Evolutionary conservation across 2,888 invertebrate genomes (phyloP), one percentile per base, ranked within the genome.

Genomic region (Schizaphis graminum): DNA sequence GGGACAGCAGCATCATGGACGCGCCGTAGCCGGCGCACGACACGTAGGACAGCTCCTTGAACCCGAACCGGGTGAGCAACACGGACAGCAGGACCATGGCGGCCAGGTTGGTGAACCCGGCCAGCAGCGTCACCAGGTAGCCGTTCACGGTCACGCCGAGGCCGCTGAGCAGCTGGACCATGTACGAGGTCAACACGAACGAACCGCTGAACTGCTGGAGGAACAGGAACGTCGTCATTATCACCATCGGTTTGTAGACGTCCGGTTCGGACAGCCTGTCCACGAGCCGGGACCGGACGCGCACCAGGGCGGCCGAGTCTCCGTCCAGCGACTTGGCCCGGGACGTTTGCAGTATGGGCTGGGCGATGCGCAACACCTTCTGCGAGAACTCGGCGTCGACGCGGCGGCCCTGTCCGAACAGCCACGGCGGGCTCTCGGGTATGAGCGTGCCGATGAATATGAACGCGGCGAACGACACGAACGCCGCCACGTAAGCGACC

Each of bases 161-260:
- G 92, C 61, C 61, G 24, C 56, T 44, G 13, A 95, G 96, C 0
- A 97, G 96, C 95, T 96, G 96, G 0, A 97, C 96, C 24, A 97
- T 97, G 95, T 97, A 97, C 95, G 96, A 97, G 21, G 97, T 96
- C 0, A 96, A 96, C 0, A 96, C 96, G 95, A 96, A 97, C 8
- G 96, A 96, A 0, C 97, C 97, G 3, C 96, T 96, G 95, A 96
- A 96, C 95, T 97, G 97, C 95, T 97, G 97, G 95, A 97, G 97
- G 95, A 97, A 96, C 95, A 97, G 96, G 95, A 96, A 97, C 0
- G 95, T 94, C 0, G 96, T 94, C 95, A 97, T 96, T 24, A 97
- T 96, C 3, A 95, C 88, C 91, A 97, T 96, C 0, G 97, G 97
- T 90, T 96, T 96, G 87, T 96, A 95, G 3, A 96, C 96, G 77